Evolutionary conservation across 2,113 vertebrate genomes (phyloP), one percentile per base, ranked within the genome.

Genomic region (Bufo gargarizans): DNA sequence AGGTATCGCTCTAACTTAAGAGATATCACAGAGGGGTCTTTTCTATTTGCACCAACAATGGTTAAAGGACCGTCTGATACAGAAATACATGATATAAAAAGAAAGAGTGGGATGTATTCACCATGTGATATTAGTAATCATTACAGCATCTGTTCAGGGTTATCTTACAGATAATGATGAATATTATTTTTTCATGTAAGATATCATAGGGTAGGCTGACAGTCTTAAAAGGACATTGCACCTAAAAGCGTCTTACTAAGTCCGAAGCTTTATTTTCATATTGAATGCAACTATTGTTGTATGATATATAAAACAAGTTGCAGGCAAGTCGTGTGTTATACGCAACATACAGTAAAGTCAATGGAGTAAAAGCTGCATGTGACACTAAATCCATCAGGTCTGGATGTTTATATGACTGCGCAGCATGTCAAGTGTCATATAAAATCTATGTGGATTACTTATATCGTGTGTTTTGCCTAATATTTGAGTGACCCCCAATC

Each of bases 121-220:
- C 47, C 79, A 81, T 81, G 10, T 19, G 56, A 61, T 61, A 81
- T 81, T 81, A 81, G 56, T 81, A 81, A 81, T 81, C 56, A 81
- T 81, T 61, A 19, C 14, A 81, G 79, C 79, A 81, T 81, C 79
- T 81, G 79, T 61, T 81, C 14, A 81, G 56, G 33, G 43, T 20
- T 61, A 63, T 43, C 56, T 61, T 5, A 61, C 33, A 61, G 19
- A 81, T 47, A 58, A 59, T 58, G 53, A 17, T 59, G 53, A 33
- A 80, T 59, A 8, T 58, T 80, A 59, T 10, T 43, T 55, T 43
- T 55, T 53, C 9, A 50, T 20, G 74, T n/a, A 77, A 56, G 5
- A 4, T 45, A 61, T 43, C 19, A 17, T 4, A 61, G 72, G 50
- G 72, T 49, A 76, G 17, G 72, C 8, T 9, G 14, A 9, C 17